These are phyloP conservation scores for Pterostichus madidus DNA, from an alignment of 2,888 invertebrate genomes.

Conservation along the genomic window DNA sequence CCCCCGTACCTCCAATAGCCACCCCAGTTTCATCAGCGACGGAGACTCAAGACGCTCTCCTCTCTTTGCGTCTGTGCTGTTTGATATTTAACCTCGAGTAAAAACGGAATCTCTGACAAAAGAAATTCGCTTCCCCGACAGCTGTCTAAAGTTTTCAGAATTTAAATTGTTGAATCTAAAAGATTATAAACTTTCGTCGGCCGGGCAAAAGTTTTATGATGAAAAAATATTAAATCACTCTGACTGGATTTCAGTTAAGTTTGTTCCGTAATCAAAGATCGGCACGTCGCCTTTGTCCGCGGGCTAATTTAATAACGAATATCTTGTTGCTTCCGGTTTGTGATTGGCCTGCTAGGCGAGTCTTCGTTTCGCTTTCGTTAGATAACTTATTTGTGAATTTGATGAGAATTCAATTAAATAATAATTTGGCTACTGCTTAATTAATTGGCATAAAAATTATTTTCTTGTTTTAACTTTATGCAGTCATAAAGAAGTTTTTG, in stretches of 20 bases:
- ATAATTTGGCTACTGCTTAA: slow-evolving; percentile 32
- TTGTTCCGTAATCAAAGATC: slow-evolving; percentile 58
- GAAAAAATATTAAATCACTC: slow-evolving; percentile 67
- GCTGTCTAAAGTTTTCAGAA: slow-evolving; percentile 66
- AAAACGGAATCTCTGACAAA: slow-evolving; percentile 62
- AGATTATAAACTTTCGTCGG: slow-evolving; percentile 65
- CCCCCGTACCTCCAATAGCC: slow-evolving; percentile 6
- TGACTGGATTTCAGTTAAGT: slow-evolving; percentile 61
- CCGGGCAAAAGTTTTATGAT: slow-evolving; percentile 65
- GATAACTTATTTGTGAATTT: slow-evolving; percentile 39
- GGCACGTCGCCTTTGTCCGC: slow-evolving; percentile 55
- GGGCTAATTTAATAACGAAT: slow-evolving; percentile 48
- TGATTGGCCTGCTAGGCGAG: slow-evolving; percentile 17
- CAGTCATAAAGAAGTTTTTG: slow-evolving; percentile 22
- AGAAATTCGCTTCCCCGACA: slow-evolving; percentile 63
- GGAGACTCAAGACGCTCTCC: not conserved
- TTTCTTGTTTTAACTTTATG: slow-evolving; percentile 20
- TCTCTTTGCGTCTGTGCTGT: slow-evolving; percentile 30
- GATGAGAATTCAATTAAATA: slow-evolving; percentile 48
- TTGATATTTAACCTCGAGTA: slow-evolving; percentile 62
- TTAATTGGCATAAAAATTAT: slow-evolving; percentile 44
- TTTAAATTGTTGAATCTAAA: slow-evolving; percentile 64
- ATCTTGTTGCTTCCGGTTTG: slow-evolving; percentile 50
- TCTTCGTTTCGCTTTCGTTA: slow-evolving; percentile 15
- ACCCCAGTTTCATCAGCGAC: not conserved